Evolutionary conservation across 1,140 invertebrate genomes (phyloP), one percentile per base, ranked within the genome.

Genomic region (Euwallacea similis): DNA sequence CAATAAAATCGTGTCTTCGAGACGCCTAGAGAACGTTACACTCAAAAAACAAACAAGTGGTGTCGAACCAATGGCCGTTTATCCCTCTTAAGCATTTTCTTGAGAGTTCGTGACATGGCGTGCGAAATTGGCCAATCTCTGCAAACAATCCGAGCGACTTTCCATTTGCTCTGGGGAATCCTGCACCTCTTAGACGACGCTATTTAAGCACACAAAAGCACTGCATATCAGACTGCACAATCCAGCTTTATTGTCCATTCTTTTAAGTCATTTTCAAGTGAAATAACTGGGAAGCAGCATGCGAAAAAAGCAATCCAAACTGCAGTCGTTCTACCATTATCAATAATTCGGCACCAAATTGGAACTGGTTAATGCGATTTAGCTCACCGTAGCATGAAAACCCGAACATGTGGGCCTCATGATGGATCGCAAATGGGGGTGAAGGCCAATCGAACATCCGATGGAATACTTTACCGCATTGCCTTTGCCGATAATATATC

Each of bases 31-130:
- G 53, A 6, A 16, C 53, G 21, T n/a, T 55, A 55, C 21, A 55
- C 53, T 55, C 53, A 15, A 55, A 55, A 33, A 55, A n/a, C 8
- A 15, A 55, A 9, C 53, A 55, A 55, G 13, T 15, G 13, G 9
- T 55, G 10, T 15, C 21, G 53, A 10, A 55, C 53, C 13, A 44
- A 61, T 55, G 13, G 53, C 13, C 9, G 53, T 55, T 55, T 55
- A 55, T 55, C 13, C 53, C 9, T 8, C 13, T 61, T 61, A 42
- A 61, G 42, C 7, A 44, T 41, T 61, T 11, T 61, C 41, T 44
- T 61, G 59, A 15, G 7, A 13, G 59, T 44, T 44, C 41, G 59
- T 61, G 59, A 61, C 59, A 61, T 42, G 59, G 43, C 59, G 59
- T 61, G 41, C 41, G 59, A 61, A 61, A 42, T 9, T 61, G 41